Conservation (phyloP, 2,888 invertebrate species). For the Pyrgus malvae region DNA sequence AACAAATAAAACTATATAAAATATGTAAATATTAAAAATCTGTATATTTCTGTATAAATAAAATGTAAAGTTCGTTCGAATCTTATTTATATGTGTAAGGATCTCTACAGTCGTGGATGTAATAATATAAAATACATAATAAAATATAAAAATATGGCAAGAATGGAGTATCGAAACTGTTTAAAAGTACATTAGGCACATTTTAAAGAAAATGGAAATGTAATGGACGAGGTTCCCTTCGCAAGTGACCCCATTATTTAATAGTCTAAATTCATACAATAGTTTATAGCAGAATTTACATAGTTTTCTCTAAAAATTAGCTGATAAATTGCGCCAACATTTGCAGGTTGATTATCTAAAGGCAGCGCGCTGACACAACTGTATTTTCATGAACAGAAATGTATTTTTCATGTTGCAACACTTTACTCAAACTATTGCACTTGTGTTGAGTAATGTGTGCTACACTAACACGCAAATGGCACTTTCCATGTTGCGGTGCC, state of each 20-base stretch:
- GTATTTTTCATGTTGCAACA: too few species aligned
- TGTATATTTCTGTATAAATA: constrained; percentile 11
- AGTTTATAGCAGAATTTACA: background rate
- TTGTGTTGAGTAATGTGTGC: too few species aligned
- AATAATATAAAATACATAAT: background rate
- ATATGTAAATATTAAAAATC: background rate
- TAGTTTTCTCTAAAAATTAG: too few species aligned
- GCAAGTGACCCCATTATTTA: too few species aligned
- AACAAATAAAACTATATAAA: background rate
- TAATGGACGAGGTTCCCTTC: too few species aligned
- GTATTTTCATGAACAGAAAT: too few species aligned
- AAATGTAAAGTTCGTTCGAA: constrained; percentile 15
- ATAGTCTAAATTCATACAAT: background rate
- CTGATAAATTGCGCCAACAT: too few species aligned
- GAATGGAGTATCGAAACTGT: background rate
- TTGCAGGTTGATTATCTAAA: too few species aligned
- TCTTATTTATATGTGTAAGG: constrained; percentile 1
- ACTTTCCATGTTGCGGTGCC: too few species aligned
- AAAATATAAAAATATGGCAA: background rate
- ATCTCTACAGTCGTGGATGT: background rate
- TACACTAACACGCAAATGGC: too few species aligned
- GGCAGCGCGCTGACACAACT: too few species aligned
- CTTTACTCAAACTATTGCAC: too few species aligned
- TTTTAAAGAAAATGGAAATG: background rate
- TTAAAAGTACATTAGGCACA: background rate